Percentiles rank a stretch among this genome's conserved stretches.
These are phyloP conservation scores for Hemicentrotus pulcherrimus DNA, from an alignment of 35 echinoderm and acorn worm genomes.

Conservation along the genomic window DNA sequence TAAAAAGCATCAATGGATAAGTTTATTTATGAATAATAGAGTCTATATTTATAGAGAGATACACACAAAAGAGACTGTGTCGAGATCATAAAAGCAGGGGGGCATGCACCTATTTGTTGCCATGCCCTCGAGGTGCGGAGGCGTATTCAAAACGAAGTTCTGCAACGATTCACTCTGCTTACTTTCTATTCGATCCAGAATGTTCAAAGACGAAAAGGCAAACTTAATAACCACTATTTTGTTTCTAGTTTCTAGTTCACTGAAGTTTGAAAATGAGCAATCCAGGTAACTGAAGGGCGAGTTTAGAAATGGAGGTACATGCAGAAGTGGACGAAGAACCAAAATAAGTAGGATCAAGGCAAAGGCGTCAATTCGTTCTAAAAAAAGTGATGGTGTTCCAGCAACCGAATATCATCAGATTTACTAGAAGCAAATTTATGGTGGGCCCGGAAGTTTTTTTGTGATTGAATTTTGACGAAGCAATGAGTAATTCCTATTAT, in stretches of 20 bases:
- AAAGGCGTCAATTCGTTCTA: no score
- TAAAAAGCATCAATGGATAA: background rate
- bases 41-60: no score
- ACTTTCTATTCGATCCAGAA: background rate
- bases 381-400: no score
- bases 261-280: background rate
- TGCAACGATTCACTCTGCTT: background rate
- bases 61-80: background rate
- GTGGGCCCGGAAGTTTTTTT: no score
- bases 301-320: background rate
- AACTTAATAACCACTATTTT: no score
- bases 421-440: no score
- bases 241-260: background rate
- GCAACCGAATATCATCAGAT: no score
- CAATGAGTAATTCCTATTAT: no score
- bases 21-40: background rate
- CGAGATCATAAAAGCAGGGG: background rate
- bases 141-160: background rate
- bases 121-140: background rate
- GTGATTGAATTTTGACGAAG: no score
- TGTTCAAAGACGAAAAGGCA: background rate
- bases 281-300: background rate
- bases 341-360: background rate
- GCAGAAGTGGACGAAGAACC: background rate
- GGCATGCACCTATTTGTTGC: background rate